Evolutionary conservation across 2,113 vertebrate genomes (phyloP).

Genomic region (Aspidoscelis tigris): DNA sequence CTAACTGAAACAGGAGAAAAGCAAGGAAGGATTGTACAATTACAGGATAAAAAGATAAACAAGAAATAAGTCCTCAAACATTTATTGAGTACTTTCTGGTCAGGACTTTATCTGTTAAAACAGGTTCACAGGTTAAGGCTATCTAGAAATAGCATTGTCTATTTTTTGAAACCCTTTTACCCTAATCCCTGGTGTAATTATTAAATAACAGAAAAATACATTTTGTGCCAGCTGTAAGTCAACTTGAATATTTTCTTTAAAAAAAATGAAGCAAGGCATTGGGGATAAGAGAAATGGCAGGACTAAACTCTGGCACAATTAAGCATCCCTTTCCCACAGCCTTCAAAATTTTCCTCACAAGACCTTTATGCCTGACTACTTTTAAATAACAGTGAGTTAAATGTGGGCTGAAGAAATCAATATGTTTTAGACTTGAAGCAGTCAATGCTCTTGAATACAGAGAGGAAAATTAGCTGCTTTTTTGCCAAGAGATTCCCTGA

Average conservation of each 20-base stretch:
- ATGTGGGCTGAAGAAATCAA: conserved; percentile 2
- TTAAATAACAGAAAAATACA: background rate
- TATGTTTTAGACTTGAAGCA: conserved; percentile 27
- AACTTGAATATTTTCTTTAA: background rate
- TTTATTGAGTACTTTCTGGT: background rate
- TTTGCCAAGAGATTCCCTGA: conserved; percentile 25
- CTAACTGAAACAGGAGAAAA: background rate
- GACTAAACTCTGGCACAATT: background rate
- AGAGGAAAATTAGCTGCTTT: conserved; percentile 23
- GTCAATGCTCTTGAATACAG: conserved; percentile 39
- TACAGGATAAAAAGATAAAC: background rate
- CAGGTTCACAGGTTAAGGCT: background rate
- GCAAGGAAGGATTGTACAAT: background rate
- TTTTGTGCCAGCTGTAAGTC: background rate
- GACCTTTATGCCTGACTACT: background rate
- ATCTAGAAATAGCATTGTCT: background rate
- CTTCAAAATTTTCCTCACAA: conserved; percentile 2
- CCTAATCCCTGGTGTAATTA: background rate
- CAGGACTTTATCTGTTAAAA: background rate
- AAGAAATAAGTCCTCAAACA: background rate
- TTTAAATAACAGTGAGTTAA: conserved; percentile 27
- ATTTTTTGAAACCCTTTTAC: background rate
- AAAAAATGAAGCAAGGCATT: background rate
- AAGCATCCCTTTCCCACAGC: background rate
- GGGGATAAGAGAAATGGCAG: background rate